Evolutionary conservation across 92 coral and sea anemone genomes (phyloP).

Genomic region (Umimayanthus chanpuru): DNA sequence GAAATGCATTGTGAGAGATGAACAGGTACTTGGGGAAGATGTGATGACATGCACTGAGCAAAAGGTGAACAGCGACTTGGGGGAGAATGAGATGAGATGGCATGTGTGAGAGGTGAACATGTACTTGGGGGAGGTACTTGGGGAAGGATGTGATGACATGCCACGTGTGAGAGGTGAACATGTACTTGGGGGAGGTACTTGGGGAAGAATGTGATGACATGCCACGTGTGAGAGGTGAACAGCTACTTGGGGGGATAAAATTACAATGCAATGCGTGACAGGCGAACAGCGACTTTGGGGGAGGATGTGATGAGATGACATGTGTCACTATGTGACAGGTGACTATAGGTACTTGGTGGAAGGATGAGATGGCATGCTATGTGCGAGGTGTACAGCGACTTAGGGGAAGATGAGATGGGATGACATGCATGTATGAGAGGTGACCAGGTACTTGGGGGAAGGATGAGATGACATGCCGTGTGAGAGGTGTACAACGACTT

Average conservation of each 20-base stretch:
- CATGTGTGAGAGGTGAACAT: slow-evolving; percentile 23
- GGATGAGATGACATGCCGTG: not conserved
- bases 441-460: not conserved
- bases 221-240: not conserved
- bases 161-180: slow-evolving; percentile 29
- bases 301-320: slow-evolving; percentile 8
- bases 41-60: no score
- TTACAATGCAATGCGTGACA: not conserved
- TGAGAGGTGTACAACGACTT: not conserved
- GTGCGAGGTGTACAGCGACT: not conserved
- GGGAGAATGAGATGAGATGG: slow-evolving; percentile 25
- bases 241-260: no score
- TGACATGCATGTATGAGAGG: not conserved
- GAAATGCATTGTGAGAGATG: not conserved
- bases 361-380: no score
- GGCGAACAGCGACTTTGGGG: not conserved
- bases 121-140: no score
- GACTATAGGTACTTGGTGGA: not conserved
- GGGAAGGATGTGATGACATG: no score
- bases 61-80: no score
- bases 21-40: not conserved
- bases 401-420: no score
- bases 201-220: no score
- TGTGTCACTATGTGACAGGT: slow-evolving; percentile 29
- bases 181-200: no score